Conservation (phyloP, 1,140 invertebrate genomes). For the Pogonognathellus flavescens region DNA sequence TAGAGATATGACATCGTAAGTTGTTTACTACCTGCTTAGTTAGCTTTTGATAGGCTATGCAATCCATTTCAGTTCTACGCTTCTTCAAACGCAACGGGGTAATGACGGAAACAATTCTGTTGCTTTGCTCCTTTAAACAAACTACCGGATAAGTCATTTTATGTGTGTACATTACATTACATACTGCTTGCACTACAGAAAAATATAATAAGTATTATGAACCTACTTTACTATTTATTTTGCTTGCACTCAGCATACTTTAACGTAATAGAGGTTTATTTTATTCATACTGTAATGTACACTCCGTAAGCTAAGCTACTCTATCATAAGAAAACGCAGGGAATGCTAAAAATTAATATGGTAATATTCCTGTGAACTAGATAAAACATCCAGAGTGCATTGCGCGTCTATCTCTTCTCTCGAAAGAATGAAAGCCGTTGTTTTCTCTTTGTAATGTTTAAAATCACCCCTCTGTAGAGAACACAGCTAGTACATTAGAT, state of each 20-base stretch:
- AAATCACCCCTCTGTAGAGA: background rate
- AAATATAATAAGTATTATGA: background rate
- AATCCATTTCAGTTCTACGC: background rate
- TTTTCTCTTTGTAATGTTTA: slow-evolving; percentile 28
- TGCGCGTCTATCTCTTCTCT: background rate
- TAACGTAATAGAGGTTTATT: background rate
- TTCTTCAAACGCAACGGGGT: slow-evolving; percentile 16
- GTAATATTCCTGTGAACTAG: slow-evolving; percentile 35
- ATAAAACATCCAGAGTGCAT: slow-evolving; percentile 18
- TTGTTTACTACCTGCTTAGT: slow-evolving; percentile 36
- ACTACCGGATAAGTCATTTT: slow-evolving; percentile 35
- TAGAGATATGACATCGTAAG: slow-evolving; percentile 47
- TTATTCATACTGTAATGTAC: background rate
- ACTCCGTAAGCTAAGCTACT: background rate
- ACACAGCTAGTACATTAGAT: background rate
- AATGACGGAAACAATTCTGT: slow-evolving; percentile 36
- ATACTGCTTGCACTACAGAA: background rate
- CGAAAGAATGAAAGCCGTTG: slow-evolving; percentile 36
- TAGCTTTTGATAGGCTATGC: slow-evolving; percentile 34
- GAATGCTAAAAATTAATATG: slow-evolving; percentile 22
- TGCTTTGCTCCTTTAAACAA: slow-evolving; percentile 18
- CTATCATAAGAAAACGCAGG: slow-evolving; percentile 1
- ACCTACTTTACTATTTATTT: background rate
- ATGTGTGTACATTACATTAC: background rate
- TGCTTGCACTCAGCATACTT: background rate